Conservation (phyloP, 64 coral and sea anemone species). For the Trachythela sp. region DNA sequence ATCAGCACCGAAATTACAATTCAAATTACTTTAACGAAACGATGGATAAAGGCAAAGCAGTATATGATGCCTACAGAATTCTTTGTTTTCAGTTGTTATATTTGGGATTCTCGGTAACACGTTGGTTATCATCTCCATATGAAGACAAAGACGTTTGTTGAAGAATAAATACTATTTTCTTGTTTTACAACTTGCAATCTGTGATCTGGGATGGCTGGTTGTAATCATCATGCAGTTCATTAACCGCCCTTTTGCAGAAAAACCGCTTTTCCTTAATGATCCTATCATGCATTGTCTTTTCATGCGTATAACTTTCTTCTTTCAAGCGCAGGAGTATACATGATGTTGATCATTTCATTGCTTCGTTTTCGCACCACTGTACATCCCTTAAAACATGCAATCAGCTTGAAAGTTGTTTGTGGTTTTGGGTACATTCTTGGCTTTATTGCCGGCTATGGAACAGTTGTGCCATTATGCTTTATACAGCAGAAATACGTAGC, state of each 20-base stretch:
- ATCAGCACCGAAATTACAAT: too few species aligned
- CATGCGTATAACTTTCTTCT: not conserved
- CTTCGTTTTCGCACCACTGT: too few species aligned
- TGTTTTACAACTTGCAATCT: not conserved
- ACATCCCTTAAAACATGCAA: too few species aligned
- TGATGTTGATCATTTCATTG: too few species aligned
- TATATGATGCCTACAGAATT: not conserved
- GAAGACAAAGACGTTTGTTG: not conserved
- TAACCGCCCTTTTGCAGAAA: not conserved
- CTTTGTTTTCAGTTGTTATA: not conserved
- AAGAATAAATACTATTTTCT: not conserved
- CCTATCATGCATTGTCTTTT: not conserved
- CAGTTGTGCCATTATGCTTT: not conserved
- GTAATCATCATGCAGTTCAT: not conserved
- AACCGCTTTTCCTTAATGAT: not conserved
- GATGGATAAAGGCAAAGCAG: too few species aligned
- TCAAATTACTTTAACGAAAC: too few species aligned
- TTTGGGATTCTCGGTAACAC: not conserved
- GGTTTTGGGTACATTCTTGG: not conserved
- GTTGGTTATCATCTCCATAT: not conserved
- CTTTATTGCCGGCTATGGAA: slow-evolving; percentile 8
- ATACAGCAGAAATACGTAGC: too few species aligned
- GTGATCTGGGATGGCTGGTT: not conserved
- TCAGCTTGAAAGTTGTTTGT: too few species aligned
- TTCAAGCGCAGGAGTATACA: too few species aligned